Evolutionary conservation across 2,113 vertebrate species (phyloP).

Genomic region (Poecile atricapillus): DNA sequence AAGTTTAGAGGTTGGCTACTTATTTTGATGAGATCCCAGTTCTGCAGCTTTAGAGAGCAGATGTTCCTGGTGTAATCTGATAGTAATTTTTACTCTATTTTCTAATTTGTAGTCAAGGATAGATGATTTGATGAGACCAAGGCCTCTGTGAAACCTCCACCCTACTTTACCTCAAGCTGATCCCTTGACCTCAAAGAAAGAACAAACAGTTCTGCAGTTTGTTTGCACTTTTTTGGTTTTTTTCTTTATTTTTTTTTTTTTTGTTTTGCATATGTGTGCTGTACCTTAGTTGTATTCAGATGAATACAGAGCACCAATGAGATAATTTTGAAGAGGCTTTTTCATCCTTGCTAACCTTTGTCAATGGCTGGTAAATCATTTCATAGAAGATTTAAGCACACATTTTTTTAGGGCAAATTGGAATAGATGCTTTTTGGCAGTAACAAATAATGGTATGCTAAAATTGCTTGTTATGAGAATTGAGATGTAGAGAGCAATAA

Average conservation of each 20-base stretch:
- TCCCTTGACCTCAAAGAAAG: constrained; percentile 44
- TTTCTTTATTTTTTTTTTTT: neutral
- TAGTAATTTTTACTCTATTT: constrained; percentile 50
- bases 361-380: neutral
- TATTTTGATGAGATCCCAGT: constrained; percentile 14
- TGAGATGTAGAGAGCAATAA: neutral
- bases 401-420: neutral
- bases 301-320: neutral
- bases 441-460: neutral
- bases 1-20: neutral
- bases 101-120: constrained; percentile 49
- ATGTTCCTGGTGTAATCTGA: constrained; percentile 52
- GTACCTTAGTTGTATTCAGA: neutral
- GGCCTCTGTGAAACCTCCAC: constrained; percentile 10
- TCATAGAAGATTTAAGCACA: neutral
- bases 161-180: constrained; percentile 37
- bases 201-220: constrained; percentile 45
- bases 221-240: neutral
- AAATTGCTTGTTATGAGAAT: neutral
- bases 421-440: neutral
- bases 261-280: neutral
- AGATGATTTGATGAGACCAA: constrained; percentile 59
- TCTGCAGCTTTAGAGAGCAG: neutral
- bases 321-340: neutral
- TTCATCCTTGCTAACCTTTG: neutral